These are phyloP conservation scores for Scylla paramamosain DNA, from an alignment of 1,140 invertebrate species.

Conservation along the genomic window DNA sequence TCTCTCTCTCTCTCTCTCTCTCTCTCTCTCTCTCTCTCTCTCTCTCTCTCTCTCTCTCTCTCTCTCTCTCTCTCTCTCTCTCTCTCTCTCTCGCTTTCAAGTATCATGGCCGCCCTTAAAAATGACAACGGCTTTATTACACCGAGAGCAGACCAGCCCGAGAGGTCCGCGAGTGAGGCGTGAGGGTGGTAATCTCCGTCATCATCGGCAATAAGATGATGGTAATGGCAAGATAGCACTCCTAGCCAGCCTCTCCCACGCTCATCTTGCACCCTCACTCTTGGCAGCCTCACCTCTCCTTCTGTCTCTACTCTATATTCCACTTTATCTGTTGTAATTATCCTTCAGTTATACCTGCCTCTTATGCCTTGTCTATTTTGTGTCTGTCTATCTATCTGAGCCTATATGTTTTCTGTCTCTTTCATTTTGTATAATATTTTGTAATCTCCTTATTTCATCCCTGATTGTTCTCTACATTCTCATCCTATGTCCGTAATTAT, in stretches of 20 bases:
- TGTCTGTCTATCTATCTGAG: too few species aligned
- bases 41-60: constrained; percentile 21
- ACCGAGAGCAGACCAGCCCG: background rate
- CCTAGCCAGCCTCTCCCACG: background rate
- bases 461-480: too few species aligned
- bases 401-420: too few species aligned
- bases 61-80: background rate
- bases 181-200: constrained; percentile 7
- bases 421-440: too few species aligned
- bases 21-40: constrained; percentile 17
- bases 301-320: too few species aligned
- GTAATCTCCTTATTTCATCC: too few species aligned
- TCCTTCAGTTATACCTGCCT: too few species aligned
- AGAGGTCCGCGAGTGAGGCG: background rate
- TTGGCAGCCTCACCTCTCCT: background rate
- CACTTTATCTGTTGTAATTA: too few species aligned
- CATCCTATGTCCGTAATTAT: too few species aligned
- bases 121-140: constrained; percentile 14
- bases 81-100: too few species aligned
- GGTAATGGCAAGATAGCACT: background rate
- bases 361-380: too few species aligned
- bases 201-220: background rate
- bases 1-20: background rate
- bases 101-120: background rate
- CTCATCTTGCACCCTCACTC: constrained; percentile 2